A percentile compares a stretch with the other conserved stretches of the same genome.
Evolutionary conservation across 2,888 invertebrate genomes (phyloP).

Genomic region (Cryptophagus acutangulus): DNA sequence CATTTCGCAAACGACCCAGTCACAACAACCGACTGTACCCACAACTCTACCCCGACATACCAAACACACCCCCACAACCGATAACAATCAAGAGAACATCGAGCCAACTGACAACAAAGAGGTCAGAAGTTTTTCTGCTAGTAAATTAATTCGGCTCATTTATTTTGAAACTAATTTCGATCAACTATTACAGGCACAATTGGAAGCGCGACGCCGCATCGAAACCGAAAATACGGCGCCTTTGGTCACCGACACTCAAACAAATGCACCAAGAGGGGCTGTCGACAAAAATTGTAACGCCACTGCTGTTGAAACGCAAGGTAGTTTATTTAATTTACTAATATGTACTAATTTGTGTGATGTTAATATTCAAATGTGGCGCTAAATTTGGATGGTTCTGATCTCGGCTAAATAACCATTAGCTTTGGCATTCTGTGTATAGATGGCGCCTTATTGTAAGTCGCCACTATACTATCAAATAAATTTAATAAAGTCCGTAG

Average conservation of each 20-base stretch:
- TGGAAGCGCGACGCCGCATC: conserved; percentile 51
- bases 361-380: too few species aligned
- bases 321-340: conserved; percentile 8
- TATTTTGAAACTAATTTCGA: conserved; percentile 2
- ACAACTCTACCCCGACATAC: conserved; percentile 42
- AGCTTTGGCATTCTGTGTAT: background rate
- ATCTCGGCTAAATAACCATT: background rate
- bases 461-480: background rate
- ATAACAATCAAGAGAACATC: conserved; percentile 65
- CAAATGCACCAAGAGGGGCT: conserved; percentile 45
- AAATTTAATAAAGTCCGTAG: background rate
- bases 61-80: conserved; percentile 50
- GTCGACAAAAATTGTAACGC: conserved; percentile 69
- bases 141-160: too few species aligned
- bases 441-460: conserved; percentile 3
- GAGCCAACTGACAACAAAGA: conserved; percentile 62
- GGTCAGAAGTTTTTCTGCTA: conserved; percentile 35
- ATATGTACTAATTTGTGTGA: too few species aligned
- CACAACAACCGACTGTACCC: conserved; percentile 34
- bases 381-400: too few species aligned
- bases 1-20: conserved; percentile 32
- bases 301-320: conserved; percentile 48
- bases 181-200: conserved; percentile 50
- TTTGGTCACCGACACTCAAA: conserved; percentile 58
- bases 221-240: conserved; percentile 61